Evolutionary conservation across 1,140 invertebrate species (phyloP).

Genomic region (Drosophila sp.): DNA sequence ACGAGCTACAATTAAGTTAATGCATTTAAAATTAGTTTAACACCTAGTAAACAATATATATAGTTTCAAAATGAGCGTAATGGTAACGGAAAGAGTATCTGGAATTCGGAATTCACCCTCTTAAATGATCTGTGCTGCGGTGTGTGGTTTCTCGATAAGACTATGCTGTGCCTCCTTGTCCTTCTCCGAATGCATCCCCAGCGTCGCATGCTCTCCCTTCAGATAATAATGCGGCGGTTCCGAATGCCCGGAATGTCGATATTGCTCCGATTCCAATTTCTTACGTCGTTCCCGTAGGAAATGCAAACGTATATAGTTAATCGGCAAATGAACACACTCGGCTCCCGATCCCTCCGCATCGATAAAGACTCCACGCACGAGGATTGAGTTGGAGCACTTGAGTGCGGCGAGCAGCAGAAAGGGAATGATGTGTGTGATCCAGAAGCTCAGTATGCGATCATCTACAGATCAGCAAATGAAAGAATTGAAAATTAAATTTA

Average conservation of each 20-base stretch:
- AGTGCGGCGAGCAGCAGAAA: conserved; percentile 90
- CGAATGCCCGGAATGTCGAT: neutral
- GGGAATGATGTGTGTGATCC: conserved; percentile 90
- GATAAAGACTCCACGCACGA: conserved; percentile 93
- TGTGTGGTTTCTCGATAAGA: conserved; percentile 69
- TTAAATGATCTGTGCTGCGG: conserved; percentile 65
- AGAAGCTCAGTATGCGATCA: conserved; percentile 89
- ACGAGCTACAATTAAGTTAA: conserved; percentile 58
- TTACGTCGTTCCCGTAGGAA: conserved; percentile 88
- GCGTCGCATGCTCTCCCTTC: conserved; percentile 56
- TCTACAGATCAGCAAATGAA: too few relatives aligned
- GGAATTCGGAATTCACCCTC: neutral
- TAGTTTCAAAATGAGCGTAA: conserved; percentile 28
- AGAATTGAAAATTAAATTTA: too few relatives aligned
- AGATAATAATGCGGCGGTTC: conserved; percentile 62
- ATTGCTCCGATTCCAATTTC: conserved; percentile 73
- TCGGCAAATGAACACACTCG: conserved; percentile 92
- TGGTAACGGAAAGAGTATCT: conserved; percentile 14
- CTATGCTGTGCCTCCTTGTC: conserved; percentile 76
- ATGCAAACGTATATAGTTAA: conserved; percentile 91
- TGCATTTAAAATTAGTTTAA: conserved; percentile 66
- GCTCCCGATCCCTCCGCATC: conserved; percentile 92
- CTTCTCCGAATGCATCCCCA: conserved; percentile 59
- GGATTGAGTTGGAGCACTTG: conserved; percentile 93
- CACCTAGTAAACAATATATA: conserved; percentile 43